Evolutionary conservation across 1,140 invertebrate species (phyloP).

Genomic region (Aporrectodea caliginosa): DNA sequence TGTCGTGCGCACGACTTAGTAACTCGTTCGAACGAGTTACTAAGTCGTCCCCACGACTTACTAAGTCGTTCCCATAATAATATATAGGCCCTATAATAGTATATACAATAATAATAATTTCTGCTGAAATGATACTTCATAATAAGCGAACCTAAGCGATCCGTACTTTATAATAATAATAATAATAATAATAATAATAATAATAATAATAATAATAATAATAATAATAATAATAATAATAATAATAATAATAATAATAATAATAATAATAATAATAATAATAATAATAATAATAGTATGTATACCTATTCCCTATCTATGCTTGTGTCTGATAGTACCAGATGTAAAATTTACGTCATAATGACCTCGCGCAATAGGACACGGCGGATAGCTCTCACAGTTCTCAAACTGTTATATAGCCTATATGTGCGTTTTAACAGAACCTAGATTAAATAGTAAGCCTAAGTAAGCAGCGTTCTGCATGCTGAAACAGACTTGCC

Average conservation of each 20-base stretch:
- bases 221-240: constrained; percentile 12
- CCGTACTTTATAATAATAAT: constrained; percentile 22
- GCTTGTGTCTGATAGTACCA: neutral
- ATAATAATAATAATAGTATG: neutral
- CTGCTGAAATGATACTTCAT: constrained; percentile 4
- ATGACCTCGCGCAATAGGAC: neutral
- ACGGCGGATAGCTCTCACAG: neutral
- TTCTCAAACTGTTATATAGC: neutral
- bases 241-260: constrained; percentile 2
- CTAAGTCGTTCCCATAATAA: neutral
- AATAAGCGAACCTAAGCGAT: no score
- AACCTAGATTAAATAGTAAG: neutral
- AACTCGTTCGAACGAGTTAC: neutral
- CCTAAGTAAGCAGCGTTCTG: no score
- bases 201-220: constrained; percentile 23
- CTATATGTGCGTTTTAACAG: neutral
- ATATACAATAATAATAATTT: neutral
- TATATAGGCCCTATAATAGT: neutral
- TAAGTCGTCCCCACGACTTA: neutral
- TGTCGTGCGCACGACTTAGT: neutral
- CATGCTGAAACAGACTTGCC: no score
- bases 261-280: neutral
- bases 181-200: constrained; percentile 7
- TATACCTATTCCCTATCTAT: neutral
- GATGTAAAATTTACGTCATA: no score